Conservation (phyloP, 1,140 invertebrate genomes). For the Tetranychus urticae region DNA sequence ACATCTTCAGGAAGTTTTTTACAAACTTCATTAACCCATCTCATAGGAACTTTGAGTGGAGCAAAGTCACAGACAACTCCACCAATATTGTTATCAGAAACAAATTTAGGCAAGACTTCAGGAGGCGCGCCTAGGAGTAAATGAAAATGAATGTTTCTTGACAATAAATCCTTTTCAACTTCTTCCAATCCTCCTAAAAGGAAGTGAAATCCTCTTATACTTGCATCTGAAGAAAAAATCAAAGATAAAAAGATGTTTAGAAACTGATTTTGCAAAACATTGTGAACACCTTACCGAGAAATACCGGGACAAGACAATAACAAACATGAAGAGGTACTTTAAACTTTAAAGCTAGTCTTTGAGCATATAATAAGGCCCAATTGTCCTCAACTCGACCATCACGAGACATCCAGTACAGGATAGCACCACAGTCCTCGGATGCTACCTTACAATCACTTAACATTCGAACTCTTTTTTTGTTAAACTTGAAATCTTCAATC, state of each 20-base stretch:
- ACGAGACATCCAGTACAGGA: slow-evolving; percentile 72
- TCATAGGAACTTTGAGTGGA: slow-evolving; percentile 38
- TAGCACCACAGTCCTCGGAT: slow-evolving; percentile 31
- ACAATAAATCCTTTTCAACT: slow-evolving; percentile 39
- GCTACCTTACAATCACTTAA: slow-evolving; percentile 39
- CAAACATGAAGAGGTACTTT: slow-evolving; percentile 56
- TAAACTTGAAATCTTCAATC: slow-evolving; percentile 44
- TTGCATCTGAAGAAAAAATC: slow-evolving; percentile 34
- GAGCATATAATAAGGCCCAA: slow-evolving; percentile 66
- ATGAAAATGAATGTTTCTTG: slow-evolving; percentile 52
- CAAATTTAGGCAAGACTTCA: slow-evolving; percentile 40
- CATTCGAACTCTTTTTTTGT: slow-evolving; percentile 47
- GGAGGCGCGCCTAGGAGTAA: slow-evolving; percentile 44
- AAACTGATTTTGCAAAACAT: not conserved
- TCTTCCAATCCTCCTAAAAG: slow-evolving; percentile 46
- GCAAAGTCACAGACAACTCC: slow-evolving; percentile 60
- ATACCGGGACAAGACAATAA: slow-evolving; percentile 54
- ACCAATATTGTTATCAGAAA: slow-evolving; percentile 43
- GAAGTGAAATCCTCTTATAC: slow-evolving; percentile 56
- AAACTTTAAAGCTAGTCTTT: slow-evolving; percentile 54
- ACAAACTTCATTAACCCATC: slow-evolving; percentile 46
- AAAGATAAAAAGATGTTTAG: too few species aligned
- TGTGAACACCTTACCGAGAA: slow-evolving; percentile 16
- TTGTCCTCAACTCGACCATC: slow-evolving; percentile 68
- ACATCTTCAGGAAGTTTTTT: slow-evolving; percentile 39